Evolutionary conservation across 2,113 vertebrate genomes (phyloP).

Genomic region (Lepus timidus): DNA sequence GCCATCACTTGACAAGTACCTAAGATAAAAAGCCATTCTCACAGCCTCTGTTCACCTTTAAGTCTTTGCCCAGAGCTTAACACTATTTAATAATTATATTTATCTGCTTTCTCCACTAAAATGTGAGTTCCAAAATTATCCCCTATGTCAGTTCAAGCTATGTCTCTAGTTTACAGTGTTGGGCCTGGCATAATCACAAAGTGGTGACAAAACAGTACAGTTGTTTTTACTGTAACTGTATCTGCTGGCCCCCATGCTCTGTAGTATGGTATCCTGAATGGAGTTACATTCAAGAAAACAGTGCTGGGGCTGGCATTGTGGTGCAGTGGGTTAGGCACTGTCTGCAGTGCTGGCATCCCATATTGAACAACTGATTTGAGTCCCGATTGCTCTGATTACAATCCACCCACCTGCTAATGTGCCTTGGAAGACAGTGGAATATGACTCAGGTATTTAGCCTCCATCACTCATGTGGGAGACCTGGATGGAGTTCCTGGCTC

Average conservation of each 20-base stretch:
- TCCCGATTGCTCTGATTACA: no score
- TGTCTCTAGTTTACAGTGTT: not conserved
- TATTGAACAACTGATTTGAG: no score
- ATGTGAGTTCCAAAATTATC: not conserved
- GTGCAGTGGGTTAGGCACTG: no score
- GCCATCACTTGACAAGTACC: not conserved
- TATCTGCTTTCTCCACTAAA: not conserved
- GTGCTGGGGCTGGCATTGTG: not conserved
- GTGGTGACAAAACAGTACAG: not conserved
- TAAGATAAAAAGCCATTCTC: not conserved
- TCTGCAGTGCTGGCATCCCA: no score
- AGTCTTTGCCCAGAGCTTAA: not conserved
- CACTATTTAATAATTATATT: not conserved
- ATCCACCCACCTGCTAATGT: no score
- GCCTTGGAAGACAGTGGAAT: no score
- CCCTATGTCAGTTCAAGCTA: not conserved
- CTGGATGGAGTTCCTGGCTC: no score
- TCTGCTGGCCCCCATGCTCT: not conserved
- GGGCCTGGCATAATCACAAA: not conserved
- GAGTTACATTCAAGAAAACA: not conserved
- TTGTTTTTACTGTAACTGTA: slow-evolving; percentile 19
- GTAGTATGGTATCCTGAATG: not conserved
- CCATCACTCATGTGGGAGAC: no score
- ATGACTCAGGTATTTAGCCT: no score
- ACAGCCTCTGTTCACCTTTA: not conserved